phyloP scores from a whole-genome alignment of 1,140 invertebrate species.

The Muscidifurax raptorellus region DNA sequence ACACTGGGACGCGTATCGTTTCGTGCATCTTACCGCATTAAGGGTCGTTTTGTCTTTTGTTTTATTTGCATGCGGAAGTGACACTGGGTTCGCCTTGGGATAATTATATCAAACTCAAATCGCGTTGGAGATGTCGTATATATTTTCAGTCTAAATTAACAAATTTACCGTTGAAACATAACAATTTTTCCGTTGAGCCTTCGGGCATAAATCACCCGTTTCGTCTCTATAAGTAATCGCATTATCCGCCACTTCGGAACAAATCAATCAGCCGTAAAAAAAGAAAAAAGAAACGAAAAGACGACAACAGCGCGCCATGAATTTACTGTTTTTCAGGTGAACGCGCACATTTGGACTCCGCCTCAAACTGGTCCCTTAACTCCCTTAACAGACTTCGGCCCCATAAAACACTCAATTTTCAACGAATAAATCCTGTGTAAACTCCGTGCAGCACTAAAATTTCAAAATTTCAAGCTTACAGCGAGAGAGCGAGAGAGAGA shows the following conservation, averaged over 20 bases:
- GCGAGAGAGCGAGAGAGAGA: background rate
- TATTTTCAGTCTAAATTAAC: too few relatives aligned
- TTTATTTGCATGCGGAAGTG: background rate
- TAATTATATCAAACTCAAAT: too few relatives aligned
- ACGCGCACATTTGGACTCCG: background rate
- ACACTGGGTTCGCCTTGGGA: too few relatives aligned
- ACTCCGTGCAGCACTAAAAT: background rate
- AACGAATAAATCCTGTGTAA: background rate
- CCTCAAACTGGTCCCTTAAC: too few relatives aligned
- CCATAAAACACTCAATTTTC: background rate
- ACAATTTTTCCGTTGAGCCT: too few relatives aligned
- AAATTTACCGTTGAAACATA: too few relatives aligned
- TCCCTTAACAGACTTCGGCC: too few relatives aligned
- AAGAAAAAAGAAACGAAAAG: background rate
- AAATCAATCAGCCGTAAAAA: background rate
- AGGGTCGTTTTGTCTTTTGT: background rate
- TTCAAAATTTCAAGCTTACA: background rate
- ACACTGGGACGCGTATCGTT: background rate
- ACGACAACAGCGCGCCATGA: background rate
- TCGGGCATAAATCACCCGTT: background rate
- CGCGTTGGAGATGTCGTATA: too few relatives aligned
- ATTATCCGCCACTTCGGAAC: background rate
- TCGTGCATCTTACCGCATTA: conserved; percentile 18
- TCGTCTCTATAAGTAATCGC: background rate
- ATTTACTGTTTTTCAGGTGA: background rate